These are phyloP conservation scores for Petrocephalus microphthalmus DNA, from an alignment of 2,113 vertebrate species.

Conservation along the genomic window DNA sequence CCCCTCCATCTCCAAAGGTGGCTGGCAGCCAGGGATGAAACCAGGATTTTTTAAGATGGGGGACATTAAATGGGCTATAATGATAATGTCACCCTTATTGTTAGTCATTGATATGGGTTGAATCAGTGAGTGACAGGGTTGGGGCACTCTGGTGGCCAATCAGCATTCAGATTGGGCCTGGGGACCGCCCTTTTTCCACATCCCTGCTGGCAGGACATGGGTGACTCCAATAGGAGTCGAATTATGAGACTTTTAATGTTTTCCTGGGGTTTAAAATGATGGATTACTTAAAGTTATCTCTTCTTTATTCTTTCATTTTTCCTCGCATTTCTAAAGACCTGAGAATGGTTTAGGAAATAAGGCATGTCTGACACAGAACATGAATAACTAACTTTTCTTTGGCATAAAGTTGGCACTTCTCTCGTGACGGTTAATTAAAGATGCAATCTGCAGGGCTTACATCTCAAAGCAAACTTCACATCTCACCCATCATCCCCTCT, in stretches of 20 bases:
- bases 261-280: not conserved
- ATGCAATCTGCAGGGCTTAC: not conserved
- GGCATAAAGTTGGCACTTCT: not conserved
- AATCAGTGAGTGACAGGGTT: not conserved
- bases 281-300: not conserved
- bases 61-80: not conserved
- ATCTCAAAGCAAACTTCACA: not conserved
- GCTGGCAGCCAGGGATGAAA: not conserved
- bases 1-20: not conserved
- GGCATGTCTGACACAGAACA: slow-evolving; percentile 11
- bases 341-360: not conserved
- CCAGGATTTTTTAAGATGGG: not conserved
- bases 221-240: not conserved
- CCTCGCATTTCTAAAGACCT: not conserved
- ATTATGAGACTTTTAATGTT: not conserved
- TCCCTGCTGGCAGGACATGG: not conserved
- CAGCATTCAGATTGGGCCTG: not conserved
- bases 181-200: not conserved
- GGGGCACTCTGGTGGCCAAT: not conserved
- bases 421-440: slow-evolving; percentile 7
- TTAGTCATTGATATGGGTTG: not conserved
- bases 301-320: not conserved
- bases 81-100: not conserved
- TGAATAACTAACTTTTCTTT: slow-evolving; percentile 4
- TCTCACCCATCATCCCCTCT: not conserved